These are phyloP conservation scores for Recurvirostra avosetta DNA, from an alignment of 2,113 vertebrate species.

Conservation along the genomic window DNA sequence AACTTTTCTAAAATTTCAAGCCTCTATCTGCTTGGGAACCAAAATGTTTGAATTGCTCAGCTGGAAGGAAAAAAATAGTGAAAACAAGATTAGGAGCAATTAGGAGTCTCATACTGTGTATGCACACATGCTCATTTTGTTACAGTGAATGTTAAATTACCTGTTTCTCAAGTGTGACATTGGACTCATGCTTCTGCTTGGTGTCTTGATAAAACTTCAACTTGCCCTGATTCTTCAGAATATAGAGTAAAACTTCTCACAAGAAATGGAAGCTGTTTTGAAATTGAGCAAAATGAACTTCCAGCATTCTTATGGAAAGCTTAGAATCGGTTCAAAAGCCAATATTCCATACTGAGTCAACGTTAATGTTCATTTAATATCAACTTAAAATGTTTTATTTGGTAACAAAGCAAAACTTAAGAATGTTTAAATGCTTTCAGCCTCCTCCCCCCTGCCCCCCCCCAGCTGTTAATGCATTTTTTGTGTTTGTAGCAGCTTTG, in stretches of 20 bases:
- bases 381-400: background rate
- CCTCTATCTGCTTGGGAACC: background rate
- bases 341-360: background rate
- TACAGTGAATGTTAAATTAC: background rate
- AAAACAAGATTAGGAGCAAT: background rate
- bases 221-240: background rate
- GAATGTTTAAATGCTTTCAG: background rate
- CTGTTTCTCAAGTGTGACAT: background rate
- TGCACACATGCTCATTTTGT: background rate
- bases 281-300: background rate
- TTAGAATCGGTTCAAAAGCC: background rate
- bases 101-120: background rate
- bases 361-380: background rate
- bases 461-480: fast-evolving
- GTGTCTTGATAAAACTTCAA: background rate
- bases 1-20: background rate
- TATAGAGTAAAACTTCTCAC: background rate
- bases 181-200: background rate
- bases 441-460: background rate
- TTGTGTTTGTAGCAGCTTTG: background rate
- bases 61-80: background rate
- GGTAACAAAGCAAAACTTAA: background rate
- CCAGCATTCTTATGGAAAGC: background rate
- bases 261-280: background rate
- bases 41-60: background rate